Percentiles rank a stretch among this genome's conserved stretches.
These are phyloP conservation scores for Zeugodacus cucurbitae DNA, from an alignment of 1,140 invertebrate genomes.

Conservation along the genomic window DNA sequence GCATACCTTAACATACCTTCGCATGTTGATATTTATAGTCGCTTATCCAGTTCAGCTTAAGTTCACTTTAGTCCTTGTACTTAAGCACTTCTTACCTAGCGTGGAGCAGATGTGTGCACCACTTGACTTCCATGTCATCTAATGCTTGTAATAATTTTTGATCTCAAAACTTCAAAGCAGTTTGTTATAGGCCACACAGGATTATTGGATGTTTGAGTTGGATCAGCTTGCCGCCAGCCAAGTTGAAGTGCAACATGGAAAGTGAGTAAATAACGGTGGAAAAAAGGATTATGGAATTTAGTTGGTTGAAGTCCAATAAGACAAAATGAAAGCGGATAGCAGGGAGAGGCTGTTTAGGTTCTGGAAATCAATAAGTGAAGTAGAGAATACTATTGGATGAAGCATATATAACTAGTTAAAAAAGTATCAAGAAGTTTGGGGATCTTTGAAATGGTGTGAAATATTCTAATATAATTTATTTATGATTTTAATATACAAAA, in stretches of 20 bases:
- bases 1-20: too few relatives aligned
- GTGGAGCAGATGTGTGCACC: neutral
- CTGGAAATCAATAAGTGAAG: too few relatives aligned
- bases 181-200: slow-evolving; percentile 24
- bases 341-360: too few relatives aligned
- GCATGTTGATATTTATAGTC: neutral
- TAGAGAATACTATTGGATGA: too few relatives aligned
- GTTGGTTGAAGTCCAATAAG: too few relatives aligned
- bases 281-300: too few relatives aligned
- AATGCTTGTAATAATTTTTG: slow-evolving; percentile 37
- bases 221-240: neutral
- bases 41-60: slow-evolving; percentile 13
- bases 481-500: too few relatives aligned
- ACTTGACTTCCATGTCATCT: slow-evolving; percentile 30
- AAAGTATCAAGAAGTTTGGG: too few relatives aligned
- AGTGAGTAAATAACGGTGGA: neutral
- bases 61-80: slow-evolving; percentile 9
- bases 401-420: too few relatives aligned
- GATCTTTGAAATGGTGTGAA: too few relatives aligned
- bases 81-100: neutral
- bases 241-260: neutral
- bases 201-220: slow-evolving; percentile 2
- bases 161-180: slow-evolving; percentile 32
- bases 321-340: too few relatives aligned
- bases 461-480: too few relatives aligned